Evolutionary conservation across 1,140 invertebrate species (phyloP), one percentile per base, ranked within the genome.

Genomic region (Aradophagus sp.): DNA sequence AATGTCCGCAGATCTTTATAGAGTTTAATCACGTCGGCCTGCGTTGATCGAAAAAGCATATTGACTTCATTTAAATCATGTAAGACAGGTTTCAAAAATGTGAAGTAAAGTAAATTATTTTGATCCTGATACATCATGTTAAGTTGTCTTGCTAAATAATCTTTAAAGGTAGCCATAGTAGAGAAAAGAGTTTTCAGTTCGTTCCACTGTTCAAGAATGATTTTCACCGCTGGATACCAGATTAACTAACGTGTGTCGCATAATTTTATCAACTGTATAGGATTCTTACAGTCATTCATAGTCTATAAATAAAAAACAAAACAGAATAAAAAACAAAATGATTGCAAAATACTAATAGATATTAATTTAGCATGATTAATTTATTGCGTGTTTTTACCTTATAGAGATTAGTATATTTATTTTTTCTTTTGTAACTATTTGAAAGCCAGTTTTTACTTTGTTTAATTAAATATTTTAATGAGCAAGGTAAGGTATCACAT

Each of bases 201-300:
- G 19, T 74, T 12, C 77, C 78, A 84, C 52, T 85, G 82, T 5
- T 79, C 61, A 7, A 78, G 41, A 19, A 80, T 80, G 50, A 68
- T 12, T 20, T 59, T 45, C 0, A 83, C 77, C 14, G 78, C 78
- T 10, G 56, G 39, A 39, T 48, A 65, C 34, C 50, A 48, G 8
- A 77, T 77, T 16, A 84, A 47, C 79, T 79, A 84, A 31, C 81
- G 38, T 6, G 81, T 86, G n/a, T 75, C 44, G 20, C 74, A 81
- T 10, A 79, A 32, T 27, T 81, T 67, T 2, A 77, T 34, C 41
- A 84, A 75, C 72, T 75, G 20, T 8, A 44, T 34, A 3, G 44
- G 55, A 1, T 59, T 34, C 19, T 59, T 47, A 1, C 14, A 32
- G 13, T 59, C 32, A 34, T 59, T 59, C 42, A 59, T 48, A 20